Conservation (phyloP, 2,113 vertebrate species). For the Ceuthmochares aereus region DNA sequence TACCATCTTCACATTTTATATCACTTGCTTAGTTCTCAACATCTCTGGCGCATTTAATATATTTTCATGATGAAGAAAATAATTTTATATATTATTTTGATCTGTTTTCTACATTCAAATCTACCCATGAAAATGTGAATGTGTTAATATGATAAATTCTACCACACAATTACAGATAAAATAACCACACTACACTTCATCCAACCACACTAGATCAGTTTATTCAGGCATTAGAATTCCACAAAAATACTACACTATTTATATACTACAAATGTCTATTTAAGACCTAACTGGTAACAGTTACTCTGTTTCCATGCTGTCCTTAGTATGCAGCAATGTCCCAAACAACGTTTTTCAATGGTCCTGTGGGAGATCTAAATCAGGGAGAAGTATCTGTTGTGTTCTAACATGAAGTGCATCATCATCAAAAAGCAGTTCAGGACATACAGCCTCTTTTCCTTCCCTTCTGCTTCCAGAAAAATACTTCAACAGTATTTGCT, state of each 20-base stretch:
- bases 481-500: not conserved
- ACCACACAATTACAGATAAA: not conserved
- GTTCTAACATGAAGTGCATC: not conserved
- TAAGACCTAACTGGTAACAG: not conserved
- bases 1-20: not conserved
- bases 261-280: not conserved
- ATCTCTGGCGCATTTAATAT: not conserved
- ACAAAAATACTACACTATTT: not conserved
- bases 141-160: not conserved
- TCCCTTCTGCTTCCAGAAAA: not conserved
- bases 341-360: not conserved
- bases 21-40: not conserved
- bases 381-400: not conserved
- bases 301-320: not conserved
- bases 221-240: not conserved
- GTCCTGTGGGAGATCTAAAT: not conserved
- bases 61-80: not conserved
- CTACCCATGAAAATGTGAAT: not conserved
- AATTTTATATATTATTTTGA: not conserved
- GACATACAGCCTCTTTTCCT: not conserved
- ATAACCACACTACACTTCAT: not conserved
- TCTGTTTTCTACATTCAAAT: not conserved
- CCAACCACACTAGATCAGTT: not conserved
- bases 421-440: not conserved
- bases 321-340: not conserved